These are phyloP conservation scores for Phyllotreta striolata DNA, from an alignment of 2,888 invertebrate genomes.

Conservation along the genomic window DNA sequence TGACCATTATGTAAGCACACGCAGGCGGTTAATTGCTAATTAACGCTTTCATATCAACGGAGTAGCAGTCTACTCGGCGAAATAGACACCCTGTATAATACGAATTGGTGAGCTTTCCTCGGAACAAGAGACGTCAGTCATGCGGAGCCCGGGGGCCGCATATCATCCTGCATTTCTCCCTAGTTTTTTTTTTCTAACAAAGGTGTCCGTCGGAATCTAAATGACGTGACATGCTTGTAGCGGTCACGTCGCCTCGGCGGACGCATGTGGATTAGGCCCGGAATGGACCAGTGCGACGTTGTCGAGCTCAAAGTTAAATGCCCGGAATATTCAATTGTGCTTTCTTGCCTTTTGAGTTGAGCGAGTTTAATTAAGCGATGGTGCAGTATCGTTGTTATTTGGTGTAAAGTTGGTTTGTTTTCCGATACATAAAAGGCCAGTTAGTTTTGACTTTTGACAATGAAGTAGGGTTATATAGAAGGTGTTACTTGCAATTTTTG, in stretches of 20 bases:
- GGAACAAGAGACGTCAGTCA: constrained; percentile 41
- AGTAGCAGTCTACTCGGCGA: too few relatives aligned
- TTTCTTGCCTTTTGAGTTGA: too few relatives aligned
- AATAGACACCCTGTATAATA: constrained; percentile 35
- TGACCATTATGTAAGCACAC: constrained; percentile 15
- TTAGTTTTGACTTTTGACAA: too few relatives aligned
- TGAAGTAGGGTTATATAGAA: too few relatives aligned
- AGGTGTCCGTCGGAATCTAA: constrained; percentile 56
- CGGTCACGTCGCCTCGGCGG: constrained; percentile 58
- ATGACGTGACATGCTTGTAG: constrained; percentile 55
- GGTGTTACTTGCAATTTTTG: too few relatives aligned
- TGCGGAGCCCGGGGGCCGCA: constrained; percentile 25
- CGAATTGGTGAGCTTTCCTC: constrained; percentile 35
- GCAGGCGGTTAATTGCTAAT: constrained; percentile 4
- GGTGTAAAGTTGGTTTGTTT: too few relatives aligned
- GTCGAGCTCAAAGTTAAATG: too few relatives aligned
- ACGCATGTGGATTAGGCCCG: constrained; percentile 50
- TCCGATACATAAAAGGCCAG: too few relatives aligned
- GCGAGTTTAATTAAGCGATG: background rate
- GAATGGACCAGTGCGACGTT: too few relatives aligned
- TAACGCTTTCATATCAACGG: constrained; percentile 12
- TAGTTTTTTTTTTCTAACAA: constrained; percentile 44
- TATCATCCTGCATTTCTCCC: constrained; percentile 35
- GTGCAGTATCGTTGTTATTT: background rate
- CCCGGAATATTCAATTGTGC: too few relatives aligned